Percentiles rank a stretch among this genome's conserved stretches.
These are phyloP conservation scores for Herpailurus yagouaroundi DNA, from an alignment of 2,113 vertebrate genomes.

Conservation along the genomic window DNA sequence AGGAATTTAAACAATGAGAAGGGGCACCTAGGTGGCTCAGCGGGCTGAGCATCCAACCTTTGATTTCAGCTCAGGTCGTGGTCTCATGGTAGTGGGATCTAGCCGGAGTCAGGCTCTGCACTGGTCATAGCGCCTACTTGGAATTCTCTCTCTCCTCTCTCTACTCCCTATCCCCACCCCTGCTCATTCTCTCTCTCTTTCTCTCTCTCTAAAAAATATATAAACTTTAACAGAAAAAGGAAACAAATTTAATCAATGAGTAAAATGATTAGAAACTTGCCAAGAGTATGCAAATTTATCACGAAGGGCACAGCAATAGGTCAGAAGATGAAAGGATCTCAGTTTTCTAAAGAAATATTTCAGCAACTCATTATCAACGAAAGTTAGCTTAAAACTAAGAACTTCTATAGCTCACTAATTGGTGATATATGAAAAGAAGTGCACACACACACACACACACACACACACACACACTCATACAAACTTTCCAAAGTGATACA, in stretches of 20 bases:
- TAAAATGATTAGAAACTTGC: background rate
- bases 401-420: background rate
- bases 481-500: background rate
- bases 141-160: no score
- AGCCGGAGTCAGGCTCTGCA: no score
- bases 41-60: no score
- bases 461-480: no score
- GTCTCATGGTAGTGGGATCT: no score
- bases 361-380: background rate
- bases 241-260: background rate
- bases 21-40: no score
- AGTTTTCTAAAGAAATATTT: slow-evolving; percentile 11
- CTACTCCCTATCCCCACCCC: no score
- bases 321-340: background rate
- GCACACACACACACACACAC: background rate
- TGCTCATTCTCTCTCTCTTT: no score
- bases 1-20: background rate
- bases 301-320: background rate
- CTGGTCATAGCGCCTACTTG: no score
- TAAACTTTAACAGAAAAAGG: no score
- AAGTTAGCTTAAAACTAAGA: background rate
- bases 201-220: no score
- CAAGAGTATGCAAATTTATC: background rate
- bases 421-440: background rate
- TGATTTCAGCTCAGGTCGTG: no score